Conservation (phyloP, 2,113 vertebrate species). For the Ptychochromis oligacanthus region DNA sequence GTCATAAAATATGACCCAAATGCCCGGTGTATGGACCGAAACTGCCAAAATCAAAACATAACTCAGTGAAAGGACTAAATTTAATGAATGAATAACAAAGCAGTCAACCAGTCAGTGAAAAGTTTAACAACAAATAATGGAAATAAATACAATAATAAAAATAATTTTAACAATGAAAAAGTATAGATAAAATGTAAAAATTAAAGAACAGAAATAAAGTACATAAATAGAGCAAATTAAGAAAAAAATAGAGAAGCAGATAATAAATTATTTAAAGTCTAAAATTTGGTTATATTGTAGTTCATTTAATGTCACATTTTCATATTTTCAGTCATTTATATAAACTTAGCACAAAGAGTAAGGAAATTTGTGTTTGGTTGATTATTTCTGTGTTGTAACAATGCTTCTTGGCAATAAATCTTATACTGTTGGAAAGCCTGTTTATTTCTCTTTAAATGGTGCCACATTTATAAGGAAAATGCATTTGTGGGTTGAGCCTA, state of each 20-base stretch:
- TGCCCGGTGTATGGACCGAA: not conserved
- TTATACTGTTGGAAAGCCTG: no score
- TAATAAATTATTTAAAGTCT: not conserved
- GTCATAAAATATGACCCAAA: fast-evolving
- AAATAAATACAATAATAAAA: not conserved
- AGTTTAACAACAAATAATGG: no score
- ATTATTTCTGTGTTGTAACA: no score
- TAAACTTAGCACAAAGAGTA: no score
- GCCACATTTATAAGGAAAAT: no score
- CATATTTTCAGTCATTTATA: no score
- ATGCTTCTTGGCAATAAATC: no score
- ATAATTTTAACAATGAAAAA: not conserved
- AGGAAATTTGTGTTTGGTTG: no score
- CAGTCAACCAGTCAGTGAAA: not conserved
- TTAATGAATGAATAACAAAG: not conserved
- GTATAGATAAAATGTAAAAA: not conserved
- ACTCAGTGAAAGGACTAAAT: not conserved
- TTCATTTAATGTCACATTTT: not conserved
- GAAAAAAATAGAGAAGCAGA: not conserved
- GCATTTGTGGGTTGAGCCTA: no score
- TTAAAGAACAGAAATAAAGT: no score
- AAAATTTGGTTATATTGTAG: not conserved
- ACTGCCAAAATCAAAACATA: not conserved
- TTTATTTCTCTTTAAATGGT: no score
- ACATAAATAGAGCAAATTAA: not conserved